Conservation (phyloP, 92 coral and sea anemone species). For the Paramuricea clavata region DNA sequence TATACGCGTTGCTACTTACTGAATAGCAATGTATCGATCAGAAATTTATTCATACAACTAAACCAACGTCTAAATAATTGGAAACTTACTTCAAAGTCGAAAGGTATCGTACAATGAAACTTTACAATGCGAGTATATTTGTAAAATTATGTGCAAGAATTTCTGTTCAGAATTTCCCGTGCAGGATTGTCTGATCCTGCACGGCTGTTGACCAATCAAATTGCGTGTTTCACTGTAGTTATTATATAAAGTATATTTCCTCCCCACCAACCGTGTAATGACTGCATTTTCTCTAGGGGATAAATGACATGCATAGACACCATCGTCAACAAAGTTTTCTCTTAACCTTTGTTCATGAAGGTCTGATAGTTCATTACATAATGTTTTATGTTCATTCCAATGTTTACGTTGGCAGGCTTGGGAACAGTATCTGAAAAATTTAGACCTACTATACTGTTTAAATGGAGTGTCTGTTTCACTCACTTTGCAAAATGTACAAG, state of each 20-base stretch:
- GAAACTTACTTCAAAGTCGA: too few species aligned
- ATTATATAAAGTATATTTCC: too few species aligned
- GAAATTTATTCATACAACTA: too few species aligned
- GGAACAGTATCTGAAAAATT: conserved; percentile 72
- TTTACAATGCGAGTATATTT: too few species aligned
- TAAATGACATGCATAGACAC: conserved; percentile 52
- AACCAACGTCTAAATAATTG: too few species aligned
- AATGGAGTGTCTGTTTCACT: conserved; percentile 36
- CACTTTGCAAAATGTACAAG: conserved; percentile 57
- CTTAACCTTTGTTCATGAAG: conserved; percentile 42
- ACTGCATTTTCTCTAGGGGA: conserved; percentile 67
- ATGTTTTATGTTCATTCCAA: conserved; percentile 63
- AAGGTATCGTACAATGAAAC: too few species aligned
- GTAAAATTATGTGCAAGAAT: too few species aligned
- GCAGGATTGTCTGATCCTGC: too few species aligned
- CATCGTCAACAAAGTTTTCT: neutral
- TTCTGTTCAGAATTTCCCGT: too few species aligned
- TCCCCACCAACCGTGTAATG: conserved; percentile 67
- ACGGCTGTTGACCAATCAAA: too few species aligned
- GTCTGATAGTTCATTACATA: conserved; percentile 44
- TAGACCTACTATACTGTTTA: conserved; percentile 55
- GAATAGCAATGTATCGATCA: conserved; percentile 57
- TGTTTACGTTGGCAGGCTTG: conserved; percentile 63
- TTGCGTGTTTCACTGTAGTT: too few species aligned
- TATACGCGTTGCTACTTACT: too few species aligned